A percentile compares a stretch with the other conserved stretches of the same genome.
phyloP scores from a whole-genome alignment of 2,888 invertebrate genomes.

The Endotricha flammealis region DNA sequence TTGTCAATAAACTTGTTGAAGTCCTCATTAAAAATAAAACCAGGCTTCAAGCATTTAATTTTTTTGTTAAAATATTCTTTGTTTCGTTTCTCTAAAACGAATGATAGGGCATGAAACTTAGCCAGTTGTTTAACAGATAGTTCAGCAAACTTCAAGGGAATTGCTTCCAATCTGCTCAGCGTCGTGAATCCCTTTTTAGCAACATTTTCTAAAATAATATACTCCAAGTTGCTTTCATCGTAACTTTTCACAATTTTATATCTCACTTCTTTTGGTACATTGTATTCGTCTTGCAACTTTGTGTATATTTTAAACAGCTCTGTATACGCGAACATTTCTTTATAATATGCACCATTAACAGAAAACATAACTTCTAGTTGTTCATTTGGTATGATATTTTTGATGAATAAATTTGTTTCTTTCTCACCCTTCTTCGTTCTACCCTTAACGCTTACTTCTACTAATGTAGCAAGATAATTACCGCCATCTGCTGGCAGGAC shows the following conservation, averaged over 20 bases:
- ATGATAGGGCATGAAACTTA: slow-evolving; percentile 31
- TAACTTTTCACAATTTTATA: slow-evolving; percentile 25
- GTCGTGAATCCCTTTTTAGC: slow-evolving; percentile 29
- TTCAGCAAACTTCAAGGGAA: slow-evolving; percentile 29
- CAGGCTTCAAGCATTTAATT: slow-evolving; percentile 23
- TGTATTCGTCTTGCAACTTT: slow-evolving; percentile 26
- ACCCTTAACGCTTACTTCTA: slow-evolving; percentile 33
- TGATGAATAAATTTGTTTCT: slow-evolving; percentile 38
- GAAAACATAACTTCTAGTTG: slow-evolving; percentile 22
- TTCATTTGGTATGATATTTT: slow-evolving; percentile 26
- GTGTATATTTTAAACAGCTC: slow-evolving; percentile 27
- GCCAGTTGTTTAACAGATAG: slow-evolving; percentile 28
- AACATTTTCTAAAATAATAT: slow-evolving; percentile 32
- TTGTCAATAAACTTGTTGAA: slow-evolving; percentile 26
- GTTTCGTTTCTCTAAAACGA: slow-evolving; percentile 24
- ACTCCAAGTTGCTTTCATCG: slow-evolving; percentile 19
- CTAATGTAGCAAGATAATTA: slow-evolving; percentile 33
- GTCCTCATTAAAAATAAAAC: slow-evolving; percentile 20
- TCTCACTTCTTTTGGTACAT: slow-evolving; percentile 20
- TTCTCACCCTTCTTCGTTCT: slow-evolving; percentile 24
- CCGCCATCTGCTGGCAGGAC: slow-evolving; percentile 35
- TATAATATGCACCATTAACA: slow-evolving; percentile 25
- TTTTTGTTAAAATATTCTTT: slow-evolving; percentile 35
- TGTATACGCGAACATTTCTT: slow-evolving; percentile 32
- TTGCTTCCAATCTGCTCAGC: slow-evolving; percentile 22